phyloP scores from a whole-genome alignment of 92 coral and sea anemone genomes.

The Muricea muricata region DNA sequence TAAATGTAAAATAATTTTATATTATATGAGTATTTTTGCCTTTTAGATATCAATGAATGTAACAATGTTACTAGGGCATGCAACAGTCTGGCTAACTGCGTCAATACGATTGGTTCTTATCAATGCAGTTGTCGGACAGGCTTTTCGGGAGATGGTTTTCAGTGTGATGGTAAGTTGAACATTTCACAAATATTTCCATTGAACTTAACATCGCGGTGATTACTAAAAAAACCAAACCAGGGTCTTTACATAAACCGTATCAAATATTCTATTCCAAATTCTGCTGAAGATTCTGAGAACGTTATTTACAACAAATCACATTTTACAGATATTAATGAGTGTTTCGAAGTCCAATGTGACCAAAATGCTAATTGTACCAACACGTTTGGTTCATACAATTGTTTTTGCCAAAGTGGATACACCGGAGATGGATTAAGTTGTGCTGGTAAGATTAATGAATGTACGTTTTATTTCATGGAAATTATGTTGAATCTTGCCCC shows the following conservation, averaged over 20 bases:
- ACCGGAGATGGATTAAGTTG: not conserved
- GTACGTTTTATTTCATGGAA: not conserved
- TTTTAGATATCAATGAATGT: slow-evolving; percentile 31
- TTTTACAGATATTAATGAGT: not conserved
- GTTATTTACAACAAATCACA: no score
- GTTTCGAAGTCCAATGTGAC: not conserved
- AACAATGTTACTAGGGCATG: not conserved
- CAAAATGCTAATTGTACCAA: not conserved
- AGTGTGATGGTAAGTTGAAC: no score
- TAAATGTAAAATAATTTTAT: no score
- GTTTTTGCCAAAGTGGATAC: not conserved
- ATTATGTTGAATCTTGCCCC: not conserved
- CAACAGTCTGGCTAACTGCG: no score
- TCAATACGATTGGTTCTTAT: not conserved
- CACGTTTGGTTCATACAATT: not conserved
- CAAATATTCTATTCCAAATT: no score
- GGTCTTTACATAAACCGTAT: no score
- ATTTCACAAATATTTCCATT: no score
- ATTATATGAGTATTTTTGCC: not conserved
- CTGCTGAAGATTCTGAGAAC: no score
- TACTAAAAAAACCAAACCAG: no score
- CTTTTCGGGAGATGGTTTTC: slow-evolving; percentile 10
- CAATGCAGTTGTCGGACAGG: slow-evolving; percentile 1
- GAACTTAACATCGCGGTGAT: no score
- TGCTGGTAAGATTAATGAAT: not conserved